Conservation (phyloP, 2,888 invertebrate genomes). For the Camponotus fellah region DNA sequence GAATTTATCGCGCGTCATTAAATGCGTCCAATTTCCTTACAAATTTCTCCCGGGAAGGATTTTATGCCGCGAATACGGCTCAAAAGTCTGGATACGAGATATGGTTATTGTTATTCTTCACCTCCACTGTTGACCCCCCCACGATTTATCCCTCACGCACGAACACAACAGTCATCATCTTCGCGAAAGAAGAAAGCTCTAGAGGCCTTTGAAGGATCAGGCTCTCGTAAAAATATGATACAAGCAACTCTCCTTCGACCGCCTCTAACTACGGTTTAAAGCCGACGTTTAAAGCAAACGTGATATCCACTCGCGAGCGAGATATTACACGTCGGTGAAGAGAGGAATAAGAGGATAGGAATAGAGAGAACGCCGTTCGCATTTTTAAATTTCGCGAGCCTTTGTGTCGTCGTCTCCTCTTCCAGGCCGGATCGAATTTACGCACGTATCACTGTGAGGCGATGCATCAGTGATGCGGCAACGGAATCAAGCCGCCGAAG, state of each 20-base stretch:
- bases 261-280: slow-evolving; percentile 40
- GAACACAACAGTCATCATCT: not conserved
- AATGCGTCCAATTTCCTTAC: slow-evolving; percentile 26
- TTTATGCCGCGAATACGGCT: not conserved
- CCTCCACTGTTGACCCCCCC: too few species aligned
- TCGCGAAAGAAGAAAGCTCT: not conserved
- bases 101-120: not conserved
- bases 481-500: not conserved
- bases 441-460: slow-evolving; percentile 34
- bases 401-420: slow-evolving; percentile 16
- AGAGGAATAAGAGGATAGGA: not conserved
- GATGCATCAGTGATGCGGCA: not conserved
- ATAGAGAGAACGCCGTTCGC: not conserved
- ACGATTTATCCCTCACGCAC: not conserved
- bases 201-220: not conserved
- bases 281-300: not conserved
- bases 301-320: slow-evolving; percentile 12
- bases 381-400: slow-evolving; percentile 35
- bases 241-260: not conserved
- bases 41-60: not conserved
- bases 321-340: slow-evolving; percentile 29
- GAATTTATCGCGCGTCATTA: slow-evolving; percentile 43
- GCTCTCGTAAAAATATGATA: slow-evolving; percentile 19
- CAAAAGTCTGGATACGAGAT: not conserved
- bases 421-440: slow-evolving; percentile 48